Conservation (phyloP, 2,113 vertebrate species). For the Pelecanoides urinatrix region DNA sequence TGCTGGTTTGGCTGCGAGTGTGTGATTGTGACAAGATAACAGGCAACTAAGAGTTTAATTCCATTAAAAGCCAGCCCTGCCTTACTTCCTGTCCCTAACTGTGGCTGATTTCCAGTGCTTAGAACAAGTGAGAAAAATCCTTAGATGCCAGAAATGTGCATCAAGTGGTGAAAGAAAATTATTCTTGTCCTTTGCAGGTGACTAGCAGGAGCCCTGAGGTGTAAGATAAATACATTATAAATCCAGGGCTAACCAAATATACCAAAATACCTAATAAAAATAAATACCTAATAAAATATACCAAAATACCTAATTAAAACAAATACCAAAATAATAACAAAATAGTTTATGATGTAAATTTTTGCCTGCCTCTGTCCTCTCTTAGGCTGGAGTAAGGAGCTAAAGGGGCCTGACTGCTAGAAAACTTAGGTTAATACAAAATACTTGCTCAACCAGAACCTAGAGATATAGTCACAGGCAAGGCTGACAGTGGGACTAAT, state of each 20-base stretch:
- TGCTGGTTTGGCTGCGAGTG: background rate
- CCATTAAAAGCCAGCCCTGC: slow-evolving; percentile 36
- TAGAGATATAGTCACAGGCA: background rate
- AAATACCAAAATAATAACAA: background rate
- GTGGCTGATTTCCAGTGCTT: slow-evolving; percentile 34
- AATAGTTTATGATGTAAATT: background rate
- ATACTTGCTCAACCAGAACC: background rate
- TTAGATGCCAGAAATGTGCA: slow-evolving; percentile 35
- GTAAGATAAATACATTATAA: background rate
- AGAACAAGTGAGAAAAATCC: slow-evolving; percentile 5
- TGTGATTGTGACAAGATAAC: slow-evolving; percentile 34
- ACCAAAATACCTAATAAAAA: background rate
- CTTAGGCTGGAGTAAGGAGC: background rate
- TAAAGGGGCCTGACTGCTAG: background rate
- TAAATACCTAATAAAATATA: background rate
- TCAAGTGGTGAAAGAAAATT: slow-evolving; percentile 10
- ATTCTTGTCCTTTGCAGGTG: background rate
- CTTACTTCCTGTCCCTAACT: background rate
- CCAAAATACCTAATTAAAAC: background rate
- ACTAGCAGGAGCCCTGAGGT: background rate
- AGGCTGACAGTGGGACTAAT: background rate
- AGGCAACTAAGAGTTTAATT: slow-evolving; percentile 48
- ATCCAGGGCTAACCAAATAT: background rate
- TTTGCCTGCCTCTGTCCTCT: background rate
- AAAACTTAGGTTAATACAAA: background rate